Evolutionary conservation across 2,113 vertebrate genomes (phyloP), one percentile per base, ranked within the genome.

Genomic region (Coregonus clupeaformis): DNA sequence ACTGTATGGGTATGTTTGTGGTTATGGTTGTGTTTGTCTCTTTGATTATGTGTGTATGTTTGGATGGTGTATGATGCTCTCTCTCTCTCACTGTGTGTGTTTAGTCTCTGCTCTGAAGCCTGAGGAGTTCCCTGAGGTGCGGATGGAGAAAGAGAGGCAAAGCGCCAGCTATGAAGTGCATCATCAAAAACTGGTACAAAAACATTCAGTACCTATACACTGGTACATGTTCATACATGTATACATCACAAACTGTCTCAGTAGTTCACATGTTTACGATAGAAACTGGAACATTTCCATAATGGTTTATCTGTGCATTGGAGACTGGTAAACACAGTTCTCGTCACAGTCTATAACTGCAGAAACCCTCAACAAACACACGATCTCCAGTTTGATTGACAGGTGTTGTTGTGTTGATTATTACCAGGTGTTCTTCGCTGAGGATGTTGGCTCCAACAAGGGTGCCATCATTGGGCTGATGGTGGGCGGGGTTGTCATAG

Each of bases 401-500:
- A 3, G 12, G 3, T n/a, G 57, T 2, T 5, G 22, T 4, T 25
- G 20, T 18, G 5, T 67, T 75, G 67, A 62, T 62, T 57, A 1
- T 69, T 68, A 12, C 45, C 70, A 94, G 98, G 97, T 99, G 66
- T 98, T 99, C 90, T 98, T 98, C 70, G 95, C 97, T 22, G 96
- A 99, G 88, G 97, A 99, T 36, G 95, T 96, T 77, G 95, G 96
- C 73, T 97, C 97, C 81, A 99, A 99, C 90, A 99, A 99, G 92
- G 97, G 97, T 4, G 98, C 98, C 60, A 97, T 99, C 82, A 99
- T 99, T 68, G 98, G 97, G 81, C 95, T 99, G 72, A 99, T 99
- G 98, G 98, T 99, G 77, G 98, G 98, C 30, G 98, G 98, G 12
- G 95, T 99, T 76, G 96, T 99, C 91, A 99, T 99, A 91, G 98